A percentile compares a stretch with the other conserved stretches of the same genome.
Evolutionary conservation across 2,113 vertebrate genomes (phyloP).

Genomic region (Mobula hypostoma): DNA sequence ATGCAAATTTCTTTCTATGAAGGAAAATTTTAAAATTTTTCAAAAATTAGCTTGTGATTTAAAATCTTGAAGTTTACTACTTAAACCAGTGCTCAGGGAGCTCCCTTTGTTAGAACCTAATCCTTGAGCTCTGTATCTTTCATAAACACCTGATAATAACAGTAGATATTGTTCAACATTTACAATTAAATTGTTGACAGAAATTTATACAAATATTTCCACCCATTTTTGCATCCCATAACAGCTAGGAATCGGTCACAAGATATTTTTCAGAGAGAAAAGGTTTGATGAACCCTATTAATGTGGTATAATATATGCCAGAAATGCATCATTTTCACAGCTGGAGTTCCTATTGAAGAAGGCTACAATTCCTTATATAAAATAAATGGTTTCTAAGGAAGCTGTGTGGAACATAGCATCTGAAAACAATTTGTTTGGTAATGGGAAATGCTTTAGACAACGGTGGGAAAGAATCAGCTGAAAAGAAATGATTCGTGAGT

Average conservation of each 20-base stretch:
- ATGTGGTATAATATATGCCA: slow-evolving; percentile 78
- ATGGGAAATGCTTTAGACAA: slow-evolving; percentile 74
- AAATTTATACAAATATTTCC: slow-evolving; percentile 56
- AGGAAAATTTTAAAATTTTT: not conserved
- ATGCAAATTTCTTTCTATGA: not conserved
- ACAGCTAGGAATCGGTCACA: slow-evolving; percentile 66
- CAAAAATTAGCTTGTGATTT: not conserved
- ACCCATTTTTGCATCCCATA: slow-evolving; percentile 64
- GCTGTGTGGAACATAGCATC: slow-evolving; percentile 68
- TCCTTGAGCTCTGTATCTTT: not conserved
- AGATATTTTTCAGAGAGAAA: slow-evolving; percentile 71
- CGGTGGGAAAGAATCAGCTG: slow-evolving; percentile 73
- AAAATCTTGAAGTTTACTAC: not conserved
- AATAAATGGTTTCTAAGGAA: slow-evolving; percentile 73
- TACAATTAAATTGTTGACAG: not conserved
- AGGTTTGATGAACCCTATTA: slow-evolving; percentile 80
- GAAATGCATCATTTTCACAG: slow-evolving; percentile 73
- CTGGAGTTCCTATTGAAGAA: slow-evolving; percentile 72
- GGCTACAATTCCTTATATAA: slow-evolving; percentile 61
- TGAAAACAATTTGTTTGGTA: slow-evolving; percentile 85
- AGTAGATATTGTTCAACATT: not conserved
- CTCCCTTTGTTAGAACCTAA: not conserved
- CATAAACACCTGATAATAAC: not conserved
- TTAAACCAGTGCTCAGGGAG: not conserved
- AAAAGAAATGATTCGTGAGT: slow-evolving; percentile 59